Percentiles rank a stretch among this genome's conserved stretches.
Evolutionary conservation across 2,113 vertebrate genomes (phyloP).

Genomic region (Acanthisitta chloris): DNA sequence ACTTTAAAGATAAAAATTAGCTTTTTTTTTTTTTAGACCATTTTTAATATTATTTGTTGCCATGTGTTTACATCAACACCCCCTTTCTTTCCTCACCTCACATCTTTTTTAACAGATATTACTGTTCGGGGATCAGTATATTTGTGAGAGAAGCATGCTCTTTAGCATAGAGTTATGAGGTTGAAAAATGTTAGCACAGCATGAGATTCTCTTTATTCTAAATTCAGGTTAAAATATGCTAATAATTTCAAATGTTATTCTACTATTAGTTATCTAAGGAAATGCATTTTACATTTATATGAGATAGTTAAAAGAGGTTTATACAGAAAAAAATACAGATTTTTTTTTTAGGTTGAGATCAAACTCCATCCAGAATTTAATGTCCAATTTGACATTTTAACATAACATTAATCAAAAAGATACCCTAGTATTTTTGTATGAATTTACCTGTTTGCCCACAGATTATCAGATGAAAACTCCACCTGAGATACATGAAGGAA

Average conservation of each 20-base stretch:
- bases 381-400: not conserved
- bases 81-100: rapidly evolving
- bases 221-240: constrained; percentile 16
- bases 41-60: not conserved
- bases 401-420: not conserved
- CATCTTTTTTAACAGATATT: not conserved
- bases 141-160: not conserved
- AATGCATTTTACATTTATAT: not conserved
- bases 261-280: not conserved
- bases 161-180: not conserved
- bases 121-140: not conserved
- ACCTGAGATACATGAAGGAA: not conserved
- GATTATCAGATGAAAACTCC: not conserved
- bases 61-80: not conserved
- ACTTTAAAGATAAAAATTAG: not conserved
- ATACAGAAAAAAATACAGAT: not conserved
- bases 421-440: not conserved
- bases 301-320: not conserved
- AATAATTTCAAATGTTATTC: constrained; percentile 37
- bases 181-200: not conserved
- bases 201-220: not conserved
- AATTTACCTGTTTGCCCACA: not conserved
- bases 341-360: not conserved
- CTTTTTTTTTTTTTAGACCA: not conserved
- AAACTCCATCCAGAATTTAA: not conserved